These are phyloP conservation scores for Eristalinus aeneus DNA, from an alignment of 2,888 invertebrate genomes.

Conservation along the genomic window DNA sequence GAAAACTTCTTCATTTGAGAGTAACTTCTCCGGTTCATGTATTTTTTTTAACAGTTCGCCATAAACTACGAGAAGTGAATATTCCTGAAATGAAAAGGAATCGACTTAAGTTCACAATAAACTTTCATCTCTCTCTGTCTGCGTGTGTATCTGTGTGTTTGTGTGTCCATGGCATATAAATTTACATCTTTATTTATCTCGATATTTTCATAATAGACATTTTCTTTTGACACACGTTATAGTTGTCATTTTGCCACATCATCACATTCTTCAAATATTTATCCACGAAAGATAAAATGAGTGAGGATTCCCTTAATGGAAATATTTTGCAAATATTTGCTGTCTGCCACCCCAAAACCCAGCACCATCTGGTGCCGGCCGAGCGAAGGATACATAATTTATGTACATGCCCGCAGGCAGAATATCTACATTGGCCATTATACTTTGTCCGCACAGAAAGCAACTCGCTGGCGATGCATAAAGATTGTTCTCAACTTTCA, in stretches of 20 bases:
- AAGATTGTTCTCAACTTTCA: conserved; percentile 18
- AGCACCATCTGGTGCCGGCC: not conserved
- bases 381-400: conserved; percentile 8
- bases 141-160: not conserved
- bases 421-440: conserved; percentile 23
- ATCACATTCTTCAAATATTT: conserved; percentile 58
- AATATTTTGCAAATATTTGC: conserved; percentile 59
- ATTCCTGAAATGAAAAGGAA: not conserved
- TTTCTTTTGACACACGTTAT: not conserved
- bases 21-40: not conserved
- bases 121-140: conserved; percentile 6
- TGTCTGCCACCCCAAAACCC: not conserved
- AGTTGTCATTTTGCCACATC: conserved; percentile 59
- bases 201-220: not conserved
- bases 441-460: not conserved
- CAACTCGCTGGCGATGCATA: conserved; percentile 25
- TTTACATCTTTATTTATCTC: not conserved
- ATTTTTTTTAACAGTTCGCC: not conserved
- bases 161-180: not conserved
- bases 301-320: conserved; percentile 54
- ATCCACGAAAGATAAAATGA: conserved; percentile 49
- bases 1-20: not conserved
- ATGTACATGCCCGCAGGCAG: conserved; percentile 9
- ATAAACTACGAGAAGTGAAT: not conserved
- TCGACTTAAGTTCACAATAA: conserved; percentile 9